These are phyloP conservation scores for Latrodectus elegans DNA, from an alignment of 2,888 invertebrate genomes.

Conservation along the genomic window DNA sequence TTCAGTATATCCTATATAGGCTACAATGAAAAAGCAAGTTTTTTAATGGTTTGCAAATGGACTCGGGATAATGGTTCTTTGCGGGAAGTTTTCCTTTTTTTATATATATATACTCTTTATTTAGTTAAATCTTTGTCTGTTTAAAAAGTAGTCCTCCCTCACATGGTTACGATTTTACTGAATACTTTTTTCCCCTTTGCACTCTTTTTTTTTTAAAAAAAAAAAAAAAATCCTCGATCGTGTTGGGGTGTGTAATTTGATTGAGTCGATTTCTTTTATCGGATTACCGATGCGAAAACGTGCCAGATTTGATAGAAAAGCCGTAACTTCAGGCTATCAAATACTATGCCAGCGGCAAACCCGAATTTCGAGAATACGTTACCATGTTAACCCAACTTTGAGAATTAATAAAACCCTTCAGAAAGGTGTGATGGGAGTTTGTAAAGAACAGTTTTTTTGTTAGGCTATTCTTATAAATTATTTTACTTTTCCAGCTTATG, in stretches of 20 bases:
- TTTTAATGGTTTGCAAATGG: slow-evolving; percentile 68
- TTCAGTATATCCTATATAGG: slow-evolving; percentile 36
- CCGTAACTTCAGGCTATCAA: neutral
- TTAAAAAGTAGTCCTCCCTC: slow-evolving; percentile 33
- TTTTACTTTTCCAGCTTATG: no score
- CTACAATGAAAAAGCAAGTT: slow-evolving; percentile 52
- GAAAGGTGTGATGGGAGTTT: no score
- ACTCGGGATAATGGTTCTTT: slow-evolving; percentile 47
- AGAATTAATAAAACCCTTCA: no score
- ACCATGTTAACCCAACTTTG: no score
- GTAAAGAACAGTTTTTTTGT: no score
- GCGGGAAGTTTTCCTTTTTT: slow-evolving; percentile 8
- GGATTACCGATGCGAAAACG: slow-evolving; percentile 59
- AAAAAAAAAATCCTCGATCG: neutral
- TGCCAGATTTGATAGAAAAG: slow-evolving; percentile 22
- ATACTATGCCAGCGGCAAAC: neutral
- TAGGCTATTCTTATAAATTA: no score
- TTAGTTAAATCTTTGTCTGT: slow-evolving; percentile 66
- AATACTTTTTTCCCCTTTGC: slow-evolving; percentile 3
- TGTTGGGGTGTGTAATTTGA: slow-evolving; percentile 40
- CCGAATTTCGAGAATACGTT: neutral
- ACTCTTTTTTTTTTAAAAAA: slow-evolving; percentile 12
- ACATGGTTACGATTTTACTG: slow-evolving; percentile 18
- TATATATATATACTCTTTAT: slow-evolving; percentile 28
- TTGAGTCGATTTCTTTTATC: slow-evolving; percentile 31